A percentile compares a stretch with the other conserved stretches of the same genome.
Conservation (phyloP, 2,113 vertebrate species). For the Leucosticte australis region DNA sequence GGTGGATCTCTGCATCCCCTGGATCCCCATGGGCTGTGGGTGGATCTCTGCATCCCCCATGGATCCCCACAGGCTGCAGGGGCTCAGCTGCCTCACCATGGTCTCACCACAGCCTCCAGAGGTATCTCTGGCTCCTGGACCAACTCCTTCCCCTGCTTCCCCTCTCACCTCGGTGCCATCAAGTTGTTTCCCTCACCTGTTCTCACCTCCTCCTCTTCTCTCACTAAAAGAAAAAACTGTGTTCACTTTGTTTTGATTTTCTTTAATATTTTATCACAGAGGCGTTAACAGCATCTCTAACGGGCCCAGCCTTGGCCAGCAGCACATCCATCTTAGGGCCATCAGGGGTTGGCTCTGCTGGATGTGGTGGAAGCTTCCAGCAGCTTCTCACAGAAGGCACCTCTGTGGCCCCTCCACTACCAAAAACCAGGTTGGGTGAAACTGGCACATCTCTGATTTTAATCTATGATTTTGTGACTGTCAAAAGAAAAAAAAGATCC, state of each 20-base stretch:
- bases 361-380: neutral
- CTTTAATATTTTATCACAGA: neutral
- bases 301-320: neutral
- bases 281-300: fast-evolving
- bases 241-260: neutral
- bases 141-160: no score
- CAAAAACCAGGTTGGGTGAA: neutral
- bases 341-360: neutral
- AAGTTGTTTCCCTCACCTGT: no score
- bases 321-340: neutral
- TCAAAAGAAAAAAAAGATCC: neutral
- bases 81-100: neutral
- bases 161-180: neutral
- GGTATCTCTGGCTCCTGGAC: neutral
- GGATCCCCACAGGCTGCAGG: no score
- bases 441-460: neutral
- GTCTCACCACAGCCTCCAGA: neutral
- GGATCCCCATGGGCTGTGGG: neutral
- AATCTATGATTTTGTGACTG: neutral
- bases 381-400: neutral
- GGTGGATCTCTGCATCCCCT: neutral
- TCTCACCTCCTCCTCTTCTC: neutral
- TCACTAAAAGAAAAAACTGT: neutral
- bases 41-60: no score
- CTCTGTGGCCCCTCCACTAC: no score